phyloP scores from a whole-genome alignment of 23 tunicate genomes.

The Halocynthia roretzi region DNA sequence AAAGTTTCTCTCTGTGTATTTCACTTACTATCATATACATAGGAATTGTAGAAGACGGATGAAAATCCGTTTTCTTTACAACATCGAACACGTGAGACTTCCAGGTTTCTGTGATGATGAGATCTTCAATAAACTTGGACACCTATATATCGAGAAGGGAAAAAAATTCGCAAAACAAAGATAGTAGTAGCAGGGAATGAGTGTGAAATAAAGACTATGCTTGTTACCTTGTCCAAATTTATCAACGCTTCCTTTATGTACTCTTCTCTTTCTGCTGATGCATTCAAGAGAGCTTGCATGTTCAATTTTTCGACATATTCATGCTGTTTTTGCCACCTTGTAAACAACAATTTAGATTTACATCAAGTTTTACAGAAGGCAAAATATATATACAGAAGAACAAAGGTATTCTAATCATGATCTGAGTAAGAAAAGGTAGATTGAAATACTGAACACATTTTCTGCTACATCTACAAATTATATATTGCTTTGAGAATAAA shows the following conservation, averaged over 20 bases:
- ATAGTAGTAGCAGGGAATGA: not conserved
- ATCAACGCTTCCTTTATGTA: constrained; percentile 69
- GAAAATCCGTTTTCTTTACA: constrained; percentile 68
- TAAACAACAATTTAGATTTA: constrained; percentile 1
- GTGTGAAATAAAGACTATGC: too few relatives aligned
- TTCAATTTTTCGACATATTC: constrained; percentile 86
- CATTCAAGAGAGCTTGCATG: constrained; percentile 90
- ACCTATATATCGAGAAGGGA: constrained; percentile 10
- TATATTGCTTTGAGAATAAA: too few relatives aligned
- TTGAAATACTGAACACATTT: not conserved
- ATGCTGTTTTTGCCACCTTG: constrained; percentile 92
- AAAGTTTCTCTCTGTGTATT: not conserved
- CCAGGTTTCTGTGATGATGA: constrained; percentile 79
- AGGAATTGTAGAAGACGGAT: constrained; percentile 79
- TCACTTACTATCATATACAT: constrained; percentile 79
- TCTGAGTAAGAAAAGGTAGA: not conserved
- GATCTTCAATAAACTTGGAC: constrained; percentile 39
- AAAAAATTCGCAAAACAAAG: not conserved
- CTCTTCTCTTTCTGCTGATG: constrained; percentile 69
- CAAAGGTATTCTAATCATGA: not conserved
- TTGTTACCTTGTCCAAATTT: constrained; percentile 42
- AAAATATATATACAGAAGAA: constrained; percentile 1
- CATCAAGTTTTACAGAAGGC: not conserved
- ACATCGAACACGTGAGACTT: constrained; percentile 56
- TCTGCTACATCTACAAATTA: too few relatives aligned